A percentile compares a stretch with the other conserved stretches of the same genome.
Conservation (phyloP, 2,797 vertebrate species). For the Cirrhinus mrigala region DNA sequence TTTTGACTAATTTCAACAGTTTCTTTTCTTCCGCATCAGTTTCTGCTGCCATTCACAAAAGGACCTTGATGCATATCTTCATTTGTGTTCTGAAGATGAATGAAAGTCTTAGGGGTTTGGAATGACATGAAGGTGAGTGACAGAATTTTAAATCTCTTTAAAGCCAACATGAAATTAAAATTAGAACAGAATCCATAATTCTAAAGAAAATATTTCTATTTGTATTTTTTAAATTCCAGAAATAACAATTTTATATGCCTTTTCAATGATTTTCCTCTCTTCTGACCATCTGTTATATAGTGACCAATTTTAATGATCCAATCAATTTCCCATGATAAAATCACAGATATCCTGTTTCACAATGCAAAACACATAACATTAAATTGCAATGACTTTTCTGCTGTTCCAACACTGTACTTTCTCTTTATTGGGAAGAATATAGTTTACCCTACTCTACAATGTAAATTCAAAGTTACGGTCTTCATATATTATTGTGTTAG, state of each 20-base stretch:
- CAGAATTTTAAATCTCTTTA: too few relatives aligned
- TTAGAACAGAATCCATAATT: not conserved
- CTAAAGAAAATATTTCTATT: not conserved
- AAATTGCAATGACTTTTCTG: not conserved
- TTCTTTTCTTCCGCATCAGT: too few relatives aligned
- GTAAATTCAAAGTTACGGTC: not conserved
- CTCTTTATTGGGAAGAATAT: not conserved
- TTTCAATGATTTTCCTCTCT: not conserved
- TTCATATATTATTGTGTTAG: not conserved
- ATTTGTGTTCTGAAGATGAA: too few relatives aligned
- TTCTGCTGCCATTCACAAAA: too few relatives aligned
- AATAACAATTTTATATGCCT: not conserved
- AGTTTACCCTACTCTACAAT: not conserved
- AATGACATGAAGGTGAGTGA: too few relatives aligned
- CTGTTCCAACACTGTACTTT: not conserved
- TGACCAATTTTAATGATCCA: not conserved
- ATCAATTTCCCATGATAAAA: slow-evolving; percentile 7
- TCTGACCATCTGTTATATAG: not conserved
- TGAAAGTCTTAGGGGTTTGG: too few relatives aligned
- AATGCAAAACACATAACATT: not conserved
- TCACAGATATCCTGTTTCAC: not conserved
- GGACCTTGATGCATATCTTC: too few relatives aligned
- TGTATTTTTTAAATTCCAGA: too few relatives aligned
- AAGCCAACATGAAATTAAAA: not conserved
- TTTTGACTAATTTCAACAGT: too few relatives aligned